Evolutionary conservation across 2,888 invertebrate species (phyloP).

Genomic region (Dioctria rufipes): DNA sequence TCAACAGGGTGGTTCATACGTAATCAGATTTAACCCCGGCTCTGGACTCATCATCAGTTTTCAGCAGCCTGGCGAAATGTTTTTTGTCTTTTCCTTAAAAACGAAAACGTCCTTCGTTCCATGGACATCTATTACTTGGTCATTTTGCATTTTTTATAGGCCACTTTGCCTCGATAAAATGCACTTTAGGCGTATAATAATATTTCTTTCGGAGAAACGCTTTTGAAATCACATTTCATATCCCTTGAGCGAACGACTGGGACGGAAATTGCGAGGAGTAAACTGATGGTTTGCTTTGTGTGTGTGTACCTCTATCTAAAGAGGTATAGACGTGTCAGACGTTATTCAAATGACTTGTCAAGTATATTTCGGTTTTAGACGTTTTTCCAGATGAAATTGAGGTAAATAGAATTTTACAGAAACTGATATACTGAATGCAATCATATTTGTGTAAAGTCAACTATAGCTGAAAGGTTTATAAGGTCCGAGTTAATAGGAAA

Average conservation of each 20-base stretch:
- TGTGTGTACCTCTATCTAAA: no score
- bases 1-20: constrained; percentile 26
- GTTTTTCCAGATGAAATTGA: no score
- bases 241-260: constrained; percentile 3
- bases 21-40: constrained; percentile 22
- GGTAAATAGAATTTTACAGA: no score
- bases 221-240: constrained; percentile 40
- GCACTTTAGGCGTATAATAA: constrained; percentile 44
- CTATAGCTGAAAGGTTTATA: no score
- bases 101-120: constrained; percentile 10
- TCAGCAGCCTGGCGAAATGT: background rate
- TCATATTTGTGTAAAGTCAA: no score
- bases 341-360: no score
- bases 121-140: constrained; percentile 24
- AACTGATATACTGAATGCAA: no score
- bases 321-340: no score
- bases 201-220: constrained; percentile 38
- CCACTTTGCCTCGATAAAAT: constrained; percentile 41
- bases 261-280: background rate
- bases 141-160: constrained; percentile 33
- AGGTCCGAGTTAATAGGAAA: no score
- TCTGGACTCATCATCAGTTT: background rate
- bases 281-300: no score
- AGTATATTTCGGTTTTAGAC: no score
- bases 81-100: constrained; percentile 37